These are phyloP conservation scores for Drosophila seguyi DNA, from an alignment of 1,140 invertebrate genomes.

Conservation along the genomic window DNA sequence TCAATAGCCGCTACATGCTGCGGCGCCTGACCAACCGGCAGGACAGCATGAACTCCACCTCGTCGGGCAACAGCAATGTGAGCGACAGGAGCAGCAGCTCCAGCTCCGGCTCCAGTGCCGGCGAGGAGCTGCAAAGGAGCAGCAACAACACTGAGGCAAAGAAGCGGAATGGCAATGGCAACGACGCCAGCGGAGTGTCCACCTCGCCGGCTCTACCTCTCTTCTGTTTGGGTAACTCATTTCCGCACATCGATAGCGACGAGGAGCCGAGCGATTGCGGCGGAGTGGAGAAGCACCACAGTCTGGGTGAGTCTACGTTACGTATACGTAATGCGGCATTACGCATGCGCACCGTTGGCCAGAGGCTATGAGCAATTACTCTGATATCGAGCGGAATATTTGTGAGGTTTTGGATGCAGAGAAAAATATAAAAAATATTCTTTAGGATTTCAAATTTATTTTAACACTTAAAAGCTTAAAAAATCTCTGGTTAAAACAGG, in stretches of 20 bases:
- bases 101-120: slow-evolving; percentile 49
- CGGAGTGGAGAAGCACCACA: slow-evolving; percentile 85
- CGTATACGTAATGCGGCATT: slow-evolving; percentile 74
- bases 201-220: slow-evolving; percentile 85
- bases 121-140: slow-evolving; percentile 64
- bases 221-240: slow-evolving; percentile 89
- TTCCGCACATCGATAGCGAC: slow-evolving; percentile 90
- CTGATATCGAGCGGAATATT: slow-evolving; percentile 18
- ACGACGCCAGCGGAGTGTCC: slow-evolving; percentile 40
- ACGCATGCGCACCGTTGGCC: slow-evolving; percentile 62
- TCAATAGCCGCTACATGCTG: slow-evolving; percentile 84
- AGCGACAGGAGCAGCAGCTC: slow-evolving; percentile 68
- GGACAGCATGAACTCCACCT: slow-evolving; percentile 84
- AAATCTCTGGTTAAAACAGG: background rate
- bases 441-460: background rate
- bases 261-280: slow-evolving; percentile 87
- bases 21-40: slow-evolving; percentile 80
- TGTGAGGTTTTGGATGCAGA: background rate
- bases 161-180: slow-evolving; percentile 34
- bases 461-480: background rate
- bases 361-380: slow-evolving; percentile 20
- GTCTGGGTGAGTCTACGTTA: slow-evolving; percentile 56
- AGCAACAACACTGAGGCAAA: slow-evolving; percentile 32
- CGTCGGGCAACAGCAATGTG: slow-evolving; percentile 78
- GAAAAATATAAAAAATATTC: background rate